Evolutionary conservation across 2,888 invertebrate genomes (phyloP).

Genomic region (Orchestes rusci): DNA sequence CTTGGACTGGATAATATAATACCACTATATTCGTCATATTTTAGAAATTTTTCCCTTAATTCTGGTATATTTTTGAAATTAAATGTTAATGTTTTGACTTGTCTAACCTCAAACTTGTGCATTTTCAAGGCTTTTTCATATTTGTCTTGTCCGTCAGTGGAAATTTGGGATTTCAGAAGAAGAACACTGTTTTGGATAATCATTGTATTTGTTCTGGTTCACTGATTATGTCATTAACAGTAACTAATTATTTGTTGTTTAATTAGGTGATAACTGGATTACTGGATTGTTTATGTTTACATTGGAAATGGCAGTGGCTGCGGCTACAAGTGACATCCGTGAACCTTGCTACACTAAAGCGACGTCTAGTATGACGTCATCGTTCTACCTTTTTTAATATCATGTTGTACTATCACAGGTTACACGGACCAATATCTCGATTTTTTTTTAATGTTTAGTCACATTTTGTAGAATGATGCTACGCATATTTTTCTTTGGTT

Average conservation of each 20-base stretch:
- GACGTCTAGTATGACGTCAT: no score
- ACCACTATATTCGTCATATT: slow-evolving; percentile 45
- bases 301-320: no score
- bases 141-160: slow-evolving; percentile 40
- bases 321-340: no score
- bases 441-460: no score
- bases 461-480: no score
- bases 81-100: slow-evolving; percentile 49
- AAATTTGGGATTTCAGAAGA: slow-evolving; percentile 38
- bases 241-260: background rate
- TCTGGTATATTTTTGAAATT: slow-evolving; percentile 46
- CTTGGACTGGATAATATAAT: slow-evolving; percentile 52
- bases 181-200: slow-evolving; percentile 35
- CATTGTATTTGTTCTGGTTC: slow-evolving; percentile 5
- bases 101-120: slow-evolving; percentile 45
- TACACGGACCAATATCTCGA: no score
- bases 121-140: slow-evolving; percentile 43
- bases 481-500: no score
- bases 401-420: no score
- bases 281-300: background rate
- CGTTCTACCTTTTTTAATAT: no score
- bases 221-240: background rate
- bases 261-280: background rate
- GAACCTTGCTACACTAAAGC: no score
- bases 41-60: slow-evolving; percentile 42